A percentile compares a stretch with the other conserved stretches of the same genome.
Evolutionary conservation across 2,888 invertebrate species (phyloP).

Genomic region (Melinaea marsaeus): DNA sequence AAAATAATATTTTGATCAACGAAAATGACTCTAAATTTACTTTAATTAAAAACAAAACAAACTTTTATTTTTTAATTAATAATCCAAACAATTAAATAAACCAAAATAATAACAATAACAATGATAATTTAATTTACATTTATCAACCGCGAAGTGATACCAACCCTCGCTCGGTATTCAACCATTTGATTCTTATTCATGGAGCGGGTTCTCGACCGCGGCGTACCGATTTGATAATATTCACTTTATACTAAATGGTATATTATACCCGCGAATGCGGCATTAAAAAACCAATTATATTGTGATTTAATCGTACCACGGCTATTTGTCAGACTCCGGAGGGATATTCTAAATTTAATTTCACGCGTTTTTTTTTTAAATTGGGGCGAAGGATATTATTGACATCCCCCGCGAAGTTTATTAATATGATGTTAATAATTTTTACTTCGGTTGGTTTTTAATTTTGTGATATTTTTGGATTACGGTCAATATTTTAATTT

Average conservation of each 20-base stretch:
- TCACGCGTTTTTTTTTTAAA: slow-evolving; percentile 72
- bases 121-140: slow-evolving; percentile 65
- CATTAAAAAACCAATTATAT: slow-evolving; percentile 78
- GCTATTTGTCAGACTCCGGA: slow-evolving; percentile 75
- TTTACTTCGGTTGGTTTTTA: slow-evolving; percentile 19
- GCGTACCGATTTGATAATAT: slow-evolving; percentile 77
- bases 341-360: slow-evolving; percentile 78
- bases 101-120: slow-evolving; percentile 44
- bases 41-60: not conserved
- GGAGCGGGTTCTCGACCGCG: slow-evolving; percentile 59
- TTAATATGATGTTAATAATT: slow-evolving; percentile 51
- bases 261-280: slow-evolving; percentile 60
- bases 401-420: slow-evolving; percentile 57
- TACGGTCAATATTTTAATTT: not conserved
- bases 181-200: slow-evolving; percentile 76
- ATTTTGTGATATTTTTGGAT: not conserved
- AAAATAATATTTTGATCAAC: too few species aligned
- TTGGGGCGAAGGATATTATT: slow-evolving; percentile 67
- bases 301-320: slow-evolving; percentile 71
- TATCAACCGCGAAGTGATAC: slow-evolving; percentile 55
- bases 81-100: slow-evolving; percentile 6
- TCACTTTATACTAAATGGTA: slow-evolving; percentile 77
- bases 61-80: not conserved
- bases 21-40: not conserved
- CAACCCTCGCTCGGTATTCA: slow-evolving; percentile 55